Conservation (phyloP, 2,888 invertebrate genomes). For the Malthinus seriepunctatus region DNA sequence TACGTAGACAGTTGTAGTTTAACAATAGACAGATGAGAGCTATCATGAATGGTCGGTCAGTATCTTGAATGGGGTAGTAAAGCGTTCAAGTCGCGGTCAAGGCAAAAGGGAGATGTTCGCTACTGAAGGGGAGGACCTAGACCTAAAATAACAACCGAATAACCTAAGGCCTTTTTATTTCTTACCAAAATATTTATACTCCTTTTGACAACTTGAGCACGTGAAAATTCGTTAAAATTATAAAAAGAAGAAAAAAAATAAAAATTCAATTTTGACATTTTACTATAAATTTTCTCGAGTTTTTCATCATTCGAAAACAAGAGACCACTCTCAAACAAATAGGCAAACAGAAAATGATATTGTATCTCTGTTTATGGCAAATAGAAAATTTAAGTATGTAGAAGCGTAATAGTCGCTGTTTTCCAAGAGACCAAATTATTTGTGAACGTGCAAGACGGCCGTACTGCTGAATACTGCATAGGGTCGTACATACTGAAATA, state of each 20-base stretch:
- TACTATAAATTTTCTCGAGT: too few species aligned
- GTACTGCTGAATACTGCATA: slow-evolving; percentile 20
- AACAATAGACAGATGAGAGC: slow-evolving; percentile 30
- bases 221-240: not conserved
- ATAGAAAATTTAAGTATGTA: slow-evolving; percentile 34
- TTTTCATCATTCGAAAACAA: slow-evolving; percentile 2
- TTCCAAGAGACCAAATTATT: slow-evolving; percentile 32
- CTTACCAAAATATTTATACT: slow-evolving; percentile 22
- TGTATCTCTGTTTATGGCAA: slow-evolving; percentile 28
- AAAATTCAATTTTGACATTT: not conserved
- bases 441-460: slow-evolving; percentile 17
- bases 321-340: slow-evolving; percentile 3
- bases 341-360: slow-evolving; percentile 19
- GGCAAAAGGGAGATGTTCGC: slow-evolving; percentile 31
- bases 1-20: slow-evolving; percentile 29
- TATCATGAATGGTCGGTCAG: slow-evolving; percentile 38
- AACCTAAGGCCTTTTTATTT: slow-evolving; percentile 16
- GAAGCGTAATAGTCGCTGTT: slow-evolving; percentile 32
- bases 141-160: slow-evolving; percentile 29
- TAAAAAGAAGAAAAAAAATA: not conserved
- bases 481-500: slow-evolving; percentile 25
- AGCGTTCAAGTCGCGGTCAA: slow-evolving; percentile 35
- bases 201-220: not conserved
- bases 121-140: slow-evolving; percentile 22
- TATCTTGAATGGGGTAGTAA: slow-evolving; percentile 39